A percentile compares a stretch with the other conserved stretches of the same genome.
phyloP scores from a whole-genome alignment of 2,113 vertebrate species.

The Climacteris rufus region DNA sequence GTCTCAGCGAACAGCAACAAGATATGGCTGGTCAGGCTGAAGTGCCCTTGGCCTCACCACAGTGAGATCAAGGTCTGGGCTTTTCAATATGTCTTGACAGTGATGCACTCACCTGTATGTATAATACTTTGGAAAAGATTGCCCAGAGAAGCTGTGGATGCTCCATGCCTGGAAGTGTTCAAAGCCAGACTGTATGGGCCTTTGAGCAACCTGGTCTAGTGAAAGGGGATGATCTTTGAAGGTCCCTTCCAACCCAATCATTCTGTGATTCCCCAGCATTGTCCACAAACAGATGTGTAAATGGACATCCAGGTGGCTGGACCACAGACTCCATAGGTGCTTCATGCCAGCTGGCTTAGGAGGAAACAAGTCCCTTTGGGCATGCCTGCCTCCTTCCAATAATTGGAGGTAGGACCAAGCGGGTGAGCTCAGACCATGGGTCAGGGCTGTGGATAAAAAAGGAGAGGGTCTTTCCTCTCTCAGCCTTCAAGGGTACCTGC shows the following conservation, averaged over 20 bases:
- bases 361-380: neutral
- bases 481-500: neutral
- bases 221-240: neutral
- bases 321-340: neutral
- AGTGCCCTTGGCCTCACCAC: neutral
- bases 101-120: neutral
- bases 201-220: neutral
- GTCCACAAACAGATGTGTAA: accelerated
- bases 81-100: neutral
- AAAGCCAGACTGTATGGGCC: neutral
- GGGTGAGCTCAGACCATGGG: neutral
- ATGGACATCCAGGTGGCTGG: neutral
- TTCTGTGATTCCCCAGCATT: neutral
- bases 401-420: neutral
- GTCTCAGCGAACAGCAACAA: too few species aligned
- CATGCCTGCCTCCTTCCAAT: neutral
- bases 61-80: neutral
- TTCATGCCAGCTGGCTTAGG: neutral
- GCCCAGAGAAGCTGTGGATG: neutral
- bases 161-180: neutral
- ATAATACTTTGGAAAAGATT: neutral
- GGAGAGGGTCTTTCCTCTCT: neutral
- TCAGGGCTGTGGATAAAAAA: neutral
- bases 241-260: neutral
- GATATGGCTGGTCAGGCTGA: neutral